Evolutionary conservation across 2,888 invertebrate species (phyloP).

Genomic region (Epistrophella euchroma): DNA sequence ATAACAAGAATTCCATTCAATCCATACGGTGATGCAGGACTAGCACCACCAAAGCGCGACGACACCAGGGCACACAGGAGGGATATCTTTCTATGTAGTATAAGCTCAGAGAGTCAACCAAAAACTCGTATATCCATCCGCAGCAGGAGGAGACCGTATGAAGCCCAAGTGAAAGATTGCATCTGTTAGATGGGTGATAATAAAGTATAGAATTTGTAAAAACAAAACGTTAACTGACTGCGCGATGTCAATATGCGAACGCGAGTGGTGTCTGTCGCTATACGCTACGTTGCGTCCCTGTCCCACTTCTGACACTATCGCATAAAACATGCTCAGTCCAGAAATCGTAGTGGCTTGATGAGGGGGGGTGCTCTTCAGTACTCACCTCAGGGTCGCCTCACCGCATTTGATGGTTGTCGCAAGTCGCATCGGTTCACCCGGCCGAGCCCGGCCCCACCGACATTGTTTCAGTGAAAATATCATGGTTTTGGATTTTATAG

Average conservation of each 20-base stretch:
- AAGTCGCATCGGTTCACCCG: constrained; percentile 49
- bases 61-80: not conserved
- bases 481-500: constrained; percentile 61
- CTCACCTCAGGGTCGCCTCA: constrained; percentile 34
- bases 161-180: constrained; percentile 74
- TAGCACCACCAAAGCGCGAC: constrained; percentile 24
- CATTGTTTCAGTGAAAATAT: constrained; percentile 47
- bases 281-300: constrained; percentile 11
- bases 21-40: constrained; percentile 48
- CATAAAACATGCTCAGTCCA: constrained; percentile 8
- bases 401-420: constrained; percentile 67
- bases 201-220: constrained; percentile 78
- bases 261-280: constrained; percentile 62
- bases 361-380: not conserved
- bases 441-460: not conserved
- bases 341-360: constrained; percentile 10
- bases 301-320: constrained; percentile 59
- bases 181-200: constrained; percentile 74
- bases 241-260: constrained; percentile 77
- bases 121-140: constrained; percentile 48
- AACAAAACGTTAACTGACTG: constrained; percentile 77
- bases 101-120: constrained; percentile 14
- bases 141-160: constrained; percentile 52
- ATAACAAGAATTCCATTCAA: constrained; percentile 74
- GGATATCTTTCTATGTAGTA: not conserved